Percentiles rank a stretch among this genome's conserved stretches.
Evolutionary conservation across 2,113 vertebrate species (phyloP).

Genomic region (Mus musculus): DNA sequence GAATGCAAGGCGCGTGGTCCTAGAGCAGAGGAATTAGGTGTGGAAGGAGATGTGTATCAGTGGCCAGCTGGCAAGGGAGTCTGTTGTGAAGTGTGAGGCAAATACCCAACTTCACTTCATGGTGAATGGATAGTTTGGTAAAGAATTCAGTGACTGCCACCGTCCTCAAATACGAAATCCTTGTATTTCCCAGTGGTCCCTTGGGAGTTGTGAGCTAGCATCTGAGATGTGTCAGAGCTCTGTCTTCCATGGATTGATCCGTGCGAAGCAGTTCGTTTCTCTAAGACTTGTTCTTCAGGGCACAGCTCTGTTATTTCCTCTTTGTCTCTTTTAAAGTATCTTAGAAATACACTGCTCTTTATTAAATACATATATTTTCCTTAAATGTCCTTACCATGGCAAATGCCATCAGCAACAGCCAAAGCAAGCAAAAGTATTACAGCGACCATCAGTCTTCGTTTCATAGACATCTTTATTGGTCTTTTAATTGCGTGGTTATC

Average conservation of each 20-base stretch:
- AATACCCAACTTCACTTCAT: not conserved
- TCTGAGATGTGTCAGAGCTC: not conserved
- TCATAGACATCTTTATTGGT: not conserved
- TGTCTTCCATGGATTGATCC: not conserved
- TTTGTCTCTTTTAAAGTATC: constrained; percentile 6
- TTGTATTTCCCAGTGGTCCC: not conserved
- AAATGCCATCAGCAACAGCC: not conserved
- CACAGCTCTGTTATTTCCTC: not conserved
- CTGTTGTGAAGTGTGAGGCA: not conserved
- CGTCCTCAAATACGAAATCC: not conserved
- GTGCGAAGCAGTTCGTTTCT: not conserved
- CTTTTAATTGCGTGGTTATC: constrained; percentile 13
- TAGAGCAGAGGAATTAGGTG: not conserved
- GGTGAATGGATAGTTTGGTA: not conserved
- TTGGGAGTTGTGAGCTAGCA: not conserved
- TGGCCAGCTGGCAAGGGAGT: not conserved
- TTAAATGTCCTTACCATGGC: not conserved
- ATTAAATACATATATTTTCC: not conserved
- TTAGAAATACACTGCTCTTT: not conserved
- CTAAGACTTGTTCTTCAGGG: not conserved
- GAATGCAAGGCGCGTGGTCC: not conserved
- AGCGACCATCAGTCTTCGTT: not conserved
- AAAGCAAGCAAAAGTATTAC: not conserved
- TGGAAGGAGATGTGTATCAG: no score
- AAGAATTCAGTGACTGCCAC: not conserved